Evolutionary conservation across 2,797 vertebrate genomes (phyloP).

Genomic region (Acipenser ruthenus): DNA sequence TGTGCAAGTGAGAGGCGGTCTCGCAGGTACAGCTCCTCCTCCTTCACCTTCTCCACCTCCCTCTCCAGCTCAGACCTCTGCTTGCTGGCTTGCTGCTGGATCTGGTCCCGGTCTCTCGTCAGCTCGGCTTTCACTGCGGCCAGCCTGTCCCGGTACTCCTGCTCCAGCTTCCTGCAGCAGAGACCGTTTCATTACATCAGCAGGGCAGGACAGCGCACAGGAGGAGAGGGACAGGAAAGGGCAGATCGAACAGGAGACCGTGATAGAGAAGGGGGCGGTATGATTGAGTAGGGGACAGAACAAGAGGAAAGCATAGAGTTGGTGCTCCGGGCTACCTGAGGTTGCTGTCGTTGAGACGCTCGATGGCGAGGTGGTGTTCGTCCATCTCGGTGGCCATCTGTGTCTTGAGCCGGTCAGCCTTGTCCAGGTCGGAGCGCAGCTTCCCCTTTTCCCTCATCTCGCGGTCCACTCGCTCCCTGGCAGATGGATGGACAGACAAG

Average conservation of each 20-base stretch:
- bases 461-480: constrained; percentile 75
- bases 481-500: neutral
- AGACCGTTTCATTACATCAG: neutral
- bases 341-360: constrained; percentile 76
- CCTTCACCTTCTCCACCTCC: constrained; percentile 73
- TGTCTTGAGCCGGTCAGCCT: constrained; percentile 79
- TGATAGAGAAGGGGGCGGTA: neutral
- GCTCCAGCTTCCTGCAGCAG: constrained; percentile 76
- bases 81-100: constrained; percentile 74
- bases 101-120: constrained; percentile 74
- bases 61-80: constrained; percentile 76
- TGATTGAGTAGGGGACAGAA: neutral
- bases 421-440: constrained; percentile 78
- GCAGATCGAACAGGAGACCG: neutral
- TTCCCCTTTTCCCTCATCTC: constrained; percentile 84
- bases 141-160: constrained; percentile 81
- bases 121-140: constrained; percentile 62
- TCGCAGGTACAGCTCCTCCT: constrained; percentile 72
- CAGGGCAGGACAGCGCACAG: neutral
- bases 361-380: constrained; percentile 83
- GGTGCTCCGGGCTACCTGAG: constrained; percentile 47
- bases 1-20: constrained; percentile 78
- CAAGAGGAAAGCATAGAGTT: neutral
- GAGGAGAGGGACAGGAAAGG: neutral
- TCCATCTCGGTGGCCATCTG: constrained; percentile 87